Base-by-base conservation (phyloP, 2,888 invertebrate species). In the Escarpia spicata region DNA sequence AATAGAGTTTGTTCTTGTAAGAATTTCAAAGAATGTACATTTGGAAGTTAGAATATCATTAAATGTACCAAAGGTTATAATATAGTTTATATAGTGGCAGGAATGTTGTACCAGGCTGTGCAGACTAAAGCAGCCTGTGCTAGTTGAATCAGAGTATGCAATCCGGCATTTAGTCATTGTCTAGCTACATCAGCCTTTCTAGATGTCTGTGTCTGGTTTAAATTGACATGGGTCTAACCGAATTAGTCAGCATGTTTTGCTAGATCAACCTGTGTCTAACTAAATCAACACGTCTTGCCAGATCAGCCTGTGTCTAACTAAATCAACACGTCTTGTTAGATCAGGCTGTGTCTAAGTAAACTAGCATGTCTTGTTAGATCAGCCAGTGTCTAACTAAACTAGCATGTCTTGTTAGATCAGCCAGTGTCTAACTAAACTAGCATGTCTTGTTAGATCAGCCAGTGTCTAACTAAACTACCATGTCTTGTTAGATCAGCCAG, bases 181-280 rank as follows among this genome's bases (percentile, higher is more conserved):
- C 26, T 15, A 26, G 15, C 60, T 60, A 10, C 4, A 60, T 15
- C 19, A 26, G 75, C 75, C 75, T 26, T 75, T n/a, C 75, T 26
- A 75, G 75, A 75, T 75, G 26, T n/a, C 26, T 75, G 75, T 75
- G 75, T 75, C 75, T 75, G 6, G n/a, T n/a, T 75, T 75, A 75
- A 3, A 75, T 26, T n/a, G n/a, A n/a, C 75, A 6, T 75, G 26
- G 15, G 26, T 26, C 75, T 75, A 75, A 75, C 1, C 19, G 8
- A 75, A 75, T 75, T n/a, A 75, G 75, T 75, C 75, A 75, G 75
- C 75, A 75, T 8, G 75, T 75, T 26, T 75, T 26, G 26, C 60
- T 60, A 60, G 75, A 75, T 75, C 75, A 75, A 26, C 75, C n/a
- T 75, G 75, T 75, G 75, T 75, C 75, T 75, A 75, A 75, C 75